These are phyloP conservation scores for Bugulina stolonifera DNA, from an alignment of 2,888 invertebrate species.

Conservation along the genomic window DNA sequence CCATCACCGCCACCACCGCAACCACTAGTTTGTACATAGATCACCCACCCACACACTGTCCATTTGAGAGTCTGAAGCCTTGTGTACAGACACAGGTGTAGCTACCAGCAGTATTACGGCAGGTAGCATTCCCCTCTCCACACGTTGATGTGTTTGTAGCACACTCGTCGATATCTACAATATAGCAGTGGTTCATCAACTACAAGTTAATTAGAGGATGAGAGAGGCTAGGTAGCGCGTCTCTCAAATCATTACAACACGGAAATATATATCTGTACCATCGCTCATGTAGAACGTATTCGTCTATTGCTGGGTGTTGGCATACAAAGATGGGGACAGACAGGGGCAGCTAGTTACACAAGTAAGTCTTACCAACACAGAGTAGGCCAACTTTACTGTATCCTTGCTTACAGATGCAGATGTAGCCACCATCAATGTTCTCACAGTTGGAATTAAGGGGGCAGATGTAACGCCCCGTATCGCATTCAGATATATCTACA, in stretches of 20 bases:
- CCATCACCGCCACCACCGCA: too few species aligned
- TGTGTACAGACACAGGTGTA: slow-evolving; percentile 52
- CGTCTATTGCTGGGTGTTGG: too few species aligned
- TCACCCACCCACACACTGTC: slow-evolving; percentile 25
- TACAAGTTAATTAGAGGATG: too few species aligned
- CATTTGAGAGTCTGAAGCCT: slow-evolving; percentile 27
- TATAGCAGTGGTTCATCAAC: too few species aligned
- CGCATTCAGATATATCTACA: slow-evolving; percentile 23
- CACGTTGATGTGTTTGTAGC: not conserved
- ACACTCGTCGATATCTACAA: slow-evolving; percentile 11
- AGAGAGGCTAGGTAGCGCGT: too few species aligned
- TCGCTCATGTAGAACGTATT: too few species aligned
- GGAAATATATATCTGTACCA: too few species aligned
- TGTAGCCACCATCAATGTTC: slow-evolving; percentile 29
- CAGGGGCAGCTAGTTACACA: too few species aligned
- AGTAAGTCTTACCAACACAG: not conserved
- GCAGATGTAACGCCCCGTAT: slow-evolving; percentile 22
- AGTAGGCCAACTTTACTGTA: not conserved
- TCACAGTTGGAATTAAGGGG: slow-evolving; percentile 19
- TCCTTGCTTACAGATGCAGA: slow-evolving; percentile 28
- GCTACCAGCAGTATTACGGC: not conserved
- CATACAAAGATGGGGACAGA: too few species aligned
- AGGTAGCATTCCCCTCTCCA: not conserved
- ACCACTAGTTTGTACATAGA: too few species aligned
- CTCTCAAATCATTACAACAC: too few species aligned